Evolutionary conservation across 2,113 vertebrate species (phyloP).

Genomic region (Himantopus leucocephalus): DNA sequence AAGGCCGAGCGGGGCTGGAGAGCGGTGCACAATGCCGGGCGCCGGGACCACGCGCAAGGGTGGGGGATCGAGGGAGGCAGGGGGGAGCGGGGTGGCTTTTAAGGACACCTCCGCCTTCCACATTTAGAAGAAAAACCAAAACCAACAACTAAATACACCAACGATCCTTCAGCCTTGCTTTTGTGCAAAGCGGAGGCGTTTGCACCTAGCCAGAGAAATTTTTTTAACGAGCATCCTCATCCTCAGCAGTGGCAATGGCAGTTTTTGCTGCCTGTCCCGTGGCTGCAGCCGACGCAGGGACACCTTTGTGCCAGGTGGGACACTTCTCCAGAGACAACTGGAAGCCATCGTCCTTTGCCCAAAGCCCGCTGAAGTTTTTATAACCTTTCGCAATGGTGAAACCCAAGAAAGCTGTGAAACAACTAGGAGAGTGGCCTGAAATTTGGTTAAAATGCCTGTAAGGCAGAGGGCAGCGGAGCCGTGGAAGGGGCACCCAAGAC

Average conservation of each 20-base stretch:
- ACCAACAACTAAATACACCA: background rate
- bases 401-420: background rate
- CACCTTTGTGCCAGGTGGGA: background rate
- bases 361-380: background rate
- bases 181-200: accelerated
- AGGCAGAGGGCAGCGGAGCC: background rate
- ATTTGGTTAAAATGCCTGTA: background rate
- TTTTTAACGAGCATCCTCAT: background rate
- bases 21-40: conserved; percentile 19
- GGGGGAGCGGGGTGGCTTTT: background rate
- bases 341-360: background rate
- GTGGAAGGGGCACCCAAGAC: background rate
- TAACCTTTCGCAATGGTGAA: accelerated
- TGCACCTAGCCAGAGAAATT: background rate
- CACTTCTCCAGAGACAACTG: accelerated
- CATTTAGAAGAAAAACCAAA: accelerated
- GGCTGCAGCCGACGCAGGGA: accelerated
- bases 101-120: background rate
- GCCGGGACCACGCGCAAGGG: background rate
- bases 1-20: conserved; percentile 48
- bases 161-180: accelerated
- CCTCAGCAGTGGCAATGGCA: accelerated
- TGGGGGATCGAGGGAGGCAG: background rate
- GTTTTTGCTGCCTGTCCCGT: background rate
- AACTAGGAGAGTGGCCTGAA: background rate